Conservation (phyloP, 2,797 vertebrate species). For the Bryconaethiops microstoma region DNA sequence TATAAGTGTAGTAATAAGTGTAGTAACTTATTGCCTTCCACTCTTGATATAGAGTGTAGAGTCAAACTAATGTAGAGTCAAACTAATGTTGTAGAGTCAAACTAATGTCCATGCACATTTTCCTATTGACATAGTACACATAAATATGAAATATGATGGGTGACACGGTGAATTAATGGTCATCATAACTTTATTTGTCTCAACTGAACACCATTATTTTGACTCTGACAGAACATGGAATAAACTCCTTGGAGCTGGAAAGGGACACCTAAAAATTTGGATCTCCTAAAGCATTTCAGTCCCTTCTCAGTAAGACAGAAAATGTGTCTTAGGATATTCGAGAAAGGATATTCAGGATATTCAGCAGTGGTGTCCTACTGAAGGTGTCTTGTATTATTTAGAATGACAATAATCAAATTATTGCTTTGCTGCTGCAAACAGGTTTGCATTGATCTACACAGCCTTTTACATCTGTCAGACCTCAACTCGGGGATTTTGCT, state of each 20-base stretch:
- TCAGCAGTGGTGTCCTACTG: constrained; percentile 69
- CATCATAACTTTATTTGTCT: too few species aligned
- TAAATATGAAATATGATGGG: too few species aligned
- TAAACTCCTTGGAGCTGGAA: background rate
- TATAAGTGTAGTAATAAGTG: too few species aligned
- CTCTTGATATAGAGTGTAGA: too few species aligned
- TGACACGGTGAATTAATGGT: too few species aligned
- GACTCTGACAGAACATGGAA: background rate
- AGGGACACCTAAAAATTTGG: background rate
- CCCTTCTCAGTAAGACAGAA: background rate
- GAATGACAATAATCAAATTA: constrained; percentile 78
- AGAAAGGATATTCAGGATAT: background rate
- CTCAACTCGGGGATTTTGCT: constrained; percentile 41
- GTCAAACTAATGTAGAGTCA: too few species aligned
- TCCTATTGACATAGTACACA: too few species aligned
- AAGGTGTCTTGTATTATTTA: constrained; percentile 76
- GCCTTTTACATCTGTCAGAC: constrained; percentile 77
- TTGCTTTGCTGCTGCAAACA: constrained; percentile 77
- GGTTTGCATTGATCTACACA: constrained; percentile 80
- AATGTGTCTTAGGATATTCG: too few species aligned
- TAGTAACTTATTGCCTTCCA: too few species aligned
- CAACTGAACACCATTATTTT: background rate
- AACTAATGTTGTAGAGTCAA: too few species aligned
- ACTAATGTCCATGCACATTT: too few species aligned
- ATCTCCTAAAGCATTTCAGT: background rate